Percentiles rank a stretch among this genome's conserved stretches.
These are phyloP conservation scores for Catharus minimus DNA, from an alignment of 2,113 vertebrate genomes.

Conservation along the genomic window DNA sequence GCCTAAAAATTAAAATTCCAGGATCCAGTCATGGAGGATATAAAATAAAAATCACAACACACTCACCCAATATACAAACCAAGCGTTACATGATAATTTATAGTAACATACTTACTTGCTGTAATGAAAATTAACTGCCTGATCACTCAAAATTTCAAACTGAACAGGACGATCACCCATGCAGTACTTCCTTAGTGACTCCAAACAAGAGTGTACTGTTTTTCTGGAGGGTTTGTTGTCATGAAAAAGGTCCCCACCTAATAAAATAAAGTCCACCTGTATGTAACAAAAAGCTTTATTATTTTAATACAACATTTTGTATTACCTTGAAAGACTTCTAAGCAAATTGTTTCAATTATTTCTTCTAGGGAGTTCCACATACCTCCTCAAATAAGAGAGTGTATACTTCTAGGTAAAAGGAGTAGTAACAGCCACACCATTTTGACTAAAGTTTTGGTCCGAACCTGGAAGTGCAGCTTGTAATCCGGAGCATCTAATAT, in stretches of 20 bases:
- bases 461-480: too few relatives aligned
- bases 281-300: conserved; percentile 54
- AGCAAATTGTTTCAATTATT: neutral
- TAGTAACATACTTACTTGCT: conserved; percentile 84
- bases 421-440: neutral
- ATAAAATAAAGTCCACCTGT: conserved; percentile 94
- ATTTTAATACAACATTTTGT: conserved; percentile 26
- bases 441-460: too few relatives aligned
- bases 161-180: conserved; percentile 94
- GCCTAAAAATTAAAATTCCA: neutral
- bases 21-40: neutral
- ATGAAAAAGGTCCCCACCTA: conserved; percentile 97
- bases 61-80: neutral
- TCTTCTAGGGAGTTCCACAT: neutral
- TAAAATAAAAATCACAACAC: neutral
- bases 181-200: conserved; percentile 87
- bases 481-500: too few relatives aligned
- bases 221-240: conserved; percentile 96
- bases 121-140: conserved; percentile 91
- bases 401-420: neutral
- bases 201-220: conserved; percentile 87
- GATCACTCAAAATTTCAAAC: conserved; percentile 95
- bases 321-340: neutral
- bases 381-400: neutral
- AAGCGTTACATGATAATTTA: neutral